phyloP scores from a whole-genome alignment of 2,113 vertebrate genomes.

The Leucopsar rothschildi region DNA sequence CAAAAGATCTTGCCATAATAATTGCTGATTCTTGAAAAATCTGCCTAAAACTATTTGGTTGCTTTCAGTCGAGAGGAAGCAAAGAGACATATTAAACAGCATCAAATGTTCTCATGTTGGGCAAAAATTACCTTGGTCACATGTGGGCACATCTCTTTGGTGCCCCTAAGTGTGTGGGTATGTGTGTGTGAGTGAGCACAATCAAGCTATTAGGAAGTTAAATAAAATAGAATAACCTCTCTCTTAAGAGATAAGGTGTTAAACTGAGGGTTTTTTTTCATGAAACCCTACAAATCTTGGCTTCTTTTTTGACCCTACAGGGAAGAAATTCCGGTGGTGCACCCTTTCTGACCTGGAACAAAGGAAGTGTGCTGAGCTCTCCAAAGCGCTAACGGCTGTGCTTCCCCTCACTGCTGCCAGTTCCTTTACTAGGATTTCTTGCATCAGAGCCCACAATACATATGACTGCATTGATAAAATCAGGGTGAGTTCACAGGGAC shows the following conservation, averaged over 20 bases:
- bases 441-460: slow-evolving; percentile 79
- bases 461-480: slow-evolving; percentile 85
- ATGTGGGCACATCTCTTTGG: not conserved
- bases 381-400: slow-evolving; percentile 74
- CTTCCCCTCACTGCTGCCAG: slow-evolving; percentile 59
- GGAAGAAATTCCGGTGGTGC: slow-evolving; percentile 90
- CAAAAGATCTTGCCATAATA: not conserved
- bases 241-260: not conserved
- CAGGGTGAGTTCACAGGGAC: slow-evolving; percentile 72
- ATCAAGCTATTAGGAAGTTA: not conserved
- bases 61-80: not conserved
- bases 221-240: not conserved
- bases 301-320: slow-evolving; percentile 49
- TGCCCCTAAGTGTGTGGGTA: not conserved
- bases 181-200: not conserved
- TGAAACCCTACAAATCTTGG: not conserved
- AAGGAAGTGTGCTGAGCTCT: slow-evolving; percentile 87
- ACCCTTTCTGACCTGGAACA: slow-evolving; percentile 85
- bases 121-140: not conserved
- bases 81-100: not conserved
- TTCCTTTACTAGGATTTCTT: slow-evolving; percentile 79
- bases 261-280: not conserved
- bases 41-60: not conserved
- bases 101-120: not conserved
- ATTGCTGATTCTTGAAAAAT: not conserved